phyloP scores from a whole-genome alignment of 2,113 vertebrate species.

The Arothron firmamentum region DNA sequence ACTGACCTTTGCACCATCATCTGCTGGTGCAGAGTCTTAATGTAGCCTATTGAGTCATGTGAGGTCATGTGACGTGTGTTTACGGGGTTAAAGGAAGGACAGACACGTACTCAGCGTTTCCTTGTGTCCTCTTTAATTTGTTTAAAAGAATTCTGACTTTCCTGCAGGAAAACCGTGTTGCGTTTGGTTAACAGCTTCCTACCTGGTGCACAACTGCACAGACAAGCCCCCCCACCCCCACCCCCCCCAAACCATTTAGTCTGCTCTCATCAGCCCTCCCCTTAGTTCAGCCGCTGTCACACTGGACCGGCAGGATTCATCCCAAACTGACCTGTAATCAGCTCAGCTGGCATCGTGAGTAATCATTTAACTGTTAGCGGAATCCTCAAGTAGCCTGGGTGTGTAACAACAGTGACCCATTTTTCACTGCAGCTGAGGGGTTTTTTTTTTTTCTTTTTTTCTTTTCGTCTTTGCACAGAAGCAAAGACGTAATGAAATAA shows the following conservation, averaged over 20 bases:
- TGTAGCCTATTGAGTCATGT: background rate
- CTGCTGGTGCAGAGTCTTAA: background rate
- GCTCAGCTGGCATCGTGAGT: background rate
- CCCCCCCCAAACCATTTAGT: background rate
- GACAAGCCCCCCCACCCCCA: background rate
- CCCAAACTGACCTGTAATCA: background rate
- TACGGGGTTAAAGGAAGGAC: background rate
- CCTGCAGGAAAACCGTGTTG: no score
- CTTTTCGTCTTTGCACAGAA: no score
- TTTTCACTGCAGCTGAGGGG: background rate
- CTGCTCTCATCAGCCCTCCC: conserved; percentile 9
- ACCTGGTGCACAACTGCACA: background rate
- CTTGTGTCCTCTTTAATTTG: background rate
- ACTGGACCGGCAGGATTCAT: background rate
- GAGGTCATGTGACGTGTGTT: background rate
- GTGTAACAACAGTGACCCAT: background rate
- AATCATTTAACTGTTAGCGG: background rate
- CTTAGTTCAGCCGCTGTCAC: background rate
- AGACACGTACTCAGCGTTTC: background rate
- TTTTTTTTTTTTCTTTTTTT: background rate
- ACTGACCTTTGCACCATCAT: no score
- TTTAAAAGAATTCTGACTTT: no score
- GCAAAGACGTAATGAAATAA: background rate
- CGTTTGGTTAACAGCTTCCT: no score
- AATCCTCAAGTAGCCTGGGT: no score